Evolutionary conservation across 1,140 invertebrate genomes (phyloP).

Genomic region (Chironomus striatipennis): DNA sequence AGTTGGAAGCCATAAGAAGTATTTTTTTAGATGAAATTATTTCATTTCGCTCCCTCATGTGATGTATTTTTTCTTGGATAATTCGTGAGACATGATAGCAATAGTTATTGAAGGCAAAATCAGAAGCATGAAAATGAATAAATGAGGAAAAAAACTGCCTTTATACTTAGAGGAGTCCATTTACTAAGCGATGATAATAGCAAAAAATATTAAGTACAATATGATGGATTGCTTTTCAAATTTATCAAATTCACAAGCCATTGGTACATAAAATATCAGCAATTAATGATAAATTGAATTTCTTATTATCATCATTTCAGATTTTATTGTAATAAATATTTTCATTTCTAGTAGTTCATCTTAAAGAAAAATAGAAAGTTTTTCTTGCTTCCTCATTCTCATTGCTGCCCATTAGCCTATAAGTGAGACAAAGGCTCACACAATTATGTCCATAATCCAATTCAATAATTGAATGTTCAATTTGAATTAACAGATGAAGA

Average conservation of each 20-base stretch:
- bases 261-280: neutral
- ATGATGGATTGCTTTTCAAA: neutral
- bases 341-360: neutral
- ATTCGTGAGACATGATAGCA: no score
- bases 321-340: neutral
- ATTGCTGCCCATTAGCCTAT: neutral
- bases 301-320: neutral
- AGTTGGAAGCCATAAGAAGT: no score
- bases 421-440: no score
- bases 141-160: no score
- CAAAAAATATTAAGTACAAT: neutral
- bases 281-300: slow-evolving; percentile 10
- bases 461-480: neutral
- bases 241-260: neutral
- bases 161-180: no score
- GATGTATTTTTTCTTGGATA: no score
- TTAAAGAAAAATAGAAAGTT: neutral
- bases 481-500: neutral
- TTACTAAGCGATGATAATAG: no score
- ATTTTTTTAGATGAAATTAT: no score
- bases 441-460: no score
- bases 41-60: no score
- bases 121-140: no score
- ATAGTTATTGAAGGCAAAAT: no score
- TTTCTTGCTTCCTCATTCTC: neutral